phyloP scores from a whole-genome alignment of 2,888 invertebrate species.

The Tortrix viridana region DNA sequence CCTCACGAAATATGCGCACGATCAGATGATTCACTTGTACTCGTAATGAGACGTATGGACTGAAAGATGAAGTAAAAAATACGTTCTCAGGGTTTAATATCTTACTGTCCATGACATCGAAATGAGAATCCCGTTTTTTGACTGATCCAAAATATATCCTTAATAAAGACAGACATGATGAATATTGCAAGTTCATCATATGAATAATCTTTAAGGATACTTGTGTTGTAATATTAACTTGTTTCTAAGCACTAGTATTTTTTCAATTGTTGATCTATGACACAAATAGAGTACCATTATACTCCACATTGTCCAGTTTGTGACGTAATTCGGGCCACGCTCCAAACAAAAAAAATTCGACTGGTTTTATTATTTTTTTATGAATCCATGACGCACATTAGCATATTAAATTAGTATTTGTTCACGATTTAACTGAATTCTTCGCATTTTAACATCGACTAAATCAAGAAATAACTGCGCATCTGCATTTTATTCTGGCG shows the following conservation, averaged over 20 bases:
- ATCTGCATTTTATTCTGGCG: constrained; percentile 30
- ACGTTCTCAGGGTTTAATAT: constrained; percentile 1
- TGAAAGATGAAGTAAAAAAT: constrained; percentile 59
- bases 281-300: too few relatives aligned
- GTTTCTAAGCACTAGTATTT: too few relatives aligned
- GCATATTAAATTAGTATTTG: constrained; percentile 62
- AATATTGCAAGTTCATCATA: too few relatives aligned
- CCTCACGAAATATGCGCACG: constrained; percentile 83
- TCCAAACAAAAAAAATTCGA: constrained; percentile 27
- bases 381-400: constrained; percentile 62
- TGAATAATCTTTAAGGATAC: too few relatives aligned
- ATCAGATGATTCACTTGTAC: constrained; percentile 79
- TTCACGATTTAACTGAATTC: constrained; percentile 49
- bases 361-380: constrained; percentile 61
- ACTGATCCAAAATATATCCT: not conserved
- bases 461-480: constrained; percentile 27
- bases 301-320: not conserved
- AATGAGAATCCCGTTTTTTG: not conserved
- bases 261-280: too few relatives aligned
- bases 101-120: not conserved
- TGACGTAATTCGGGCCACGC: not conserved
- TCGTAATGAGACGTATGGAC: constrained; percentile 73
- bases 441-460: constrained; percentile 36
- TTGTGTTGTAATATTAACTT: too few relatives aligned
- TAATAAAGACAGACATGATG: not conserved